These are phyloP conservation scores for Hyphantria cunea DNA, from an alignment of 1,140 invertebrate genomes.

Conservation along the genomic window DNA sequence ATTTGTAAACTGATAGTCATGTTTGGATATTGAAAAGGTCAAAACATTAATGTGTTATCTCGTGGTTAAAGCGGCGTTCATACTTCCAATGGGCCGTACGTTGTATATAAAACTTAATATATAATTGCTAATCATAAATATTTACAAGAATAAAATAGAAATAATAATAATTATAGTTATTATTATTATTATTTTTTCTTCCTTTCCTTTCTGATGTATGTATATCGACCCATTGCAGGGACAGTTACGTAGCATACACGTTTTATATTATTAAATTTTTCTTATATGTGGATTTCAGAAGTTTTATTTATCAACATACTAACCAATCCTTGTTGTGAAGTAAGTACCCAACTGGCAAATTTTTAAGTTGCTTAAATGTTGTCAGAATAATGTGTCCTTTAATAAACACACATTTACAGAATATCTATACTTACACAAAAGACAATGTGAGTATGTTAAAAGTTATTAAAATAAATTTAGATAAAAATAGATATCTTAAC, in stretches of 20 bases:
- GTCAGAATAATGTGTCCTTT: too few species aligned
- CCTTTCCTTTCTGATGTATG: constrained; percentile 48
- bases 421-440: too few species aligned
- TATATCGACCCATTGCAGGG: constrained; percentile 43
- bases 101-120: constrained; percentile 44
- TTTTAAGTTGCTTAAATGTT: too few species aligned
- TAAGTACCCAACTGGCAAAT: too few species aligned
- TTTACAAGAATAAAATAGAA: constrained; percentile 44
- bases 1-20: neutral
- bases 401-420: too few species aligned
- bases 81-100: constrained; percentile 36
- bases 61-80: constrained; percentile 19
- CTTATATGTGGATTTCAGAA: constrained; percentile 66
- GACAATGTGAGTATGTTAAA: too few species aligned
- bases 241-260: constrained; percentile 54
- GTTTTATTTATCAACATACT: constrained; percentile 13
- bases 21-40: constrained; percentile 8
- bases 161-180: constrained; percentile 17
- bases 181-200: constrained; percentile 44
- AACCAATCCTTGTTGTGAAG: too few species aligned
- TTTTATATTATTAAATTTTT: constrained; percentile 79
- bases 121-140: constrained; percentile 48
- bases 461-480: too few species aligned
- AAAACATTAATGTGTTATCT: constrained; percentile 11
- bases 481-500: too few species aligned